A percentile compares a stretch with the other conserved stretches of the same genome.
Evolutionary conservation across 1,140 invertebrate species (phyloP).

Genomic region (Achatina immaculata): DNA sequence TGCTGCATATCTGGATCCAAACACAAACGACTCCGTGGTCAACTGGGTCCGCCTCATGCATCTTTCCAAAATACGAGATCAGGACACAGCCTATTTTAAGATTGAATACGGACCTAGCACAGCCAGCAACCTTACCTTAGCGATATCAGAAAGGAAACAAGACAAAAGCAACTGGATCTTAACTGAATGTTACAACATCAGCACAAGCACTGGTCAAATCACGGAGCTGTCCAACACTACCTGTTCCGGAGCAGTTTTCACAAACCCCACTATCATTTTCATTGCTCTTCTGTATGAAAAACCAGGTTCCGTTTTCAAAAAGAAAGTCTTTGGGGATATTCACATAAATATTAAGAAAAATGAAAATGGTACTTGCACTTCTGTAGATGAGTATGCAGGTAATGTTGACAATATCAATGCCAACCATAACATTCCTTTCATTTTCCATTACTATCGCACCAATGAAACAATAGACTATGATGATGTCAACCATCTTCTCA

Average conservation of each 20-base stretch:
- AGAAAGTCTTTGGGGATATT: slow-evolving; percentile 60
- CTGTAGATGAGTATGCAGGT: background rate
- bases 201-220: slow-evolving; percentile 35
- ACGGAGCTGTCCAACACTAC: slow-evolving; percentile 30
- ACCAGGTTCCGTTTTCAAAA: slow-evolving; percentile 46
- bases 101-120: background rate
- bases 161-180: slow-evolving; percentile 21
- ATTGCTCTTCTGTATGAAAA: slow-evolving; percentile 51
- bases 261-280: slow-evolving; percentile 28
- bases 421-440: slow-evolving; percentile 24
- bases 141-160: background rate
- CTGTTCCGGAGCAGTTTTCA: slow-evolving; percentile 22
- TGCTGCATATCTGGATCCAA: background rate
- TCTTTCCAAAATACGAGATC: slow-evolving; percentile 50
- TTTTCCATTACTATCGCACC: slow-evolving; percentile 52
- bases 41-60: slow-evolving; percentile 50
- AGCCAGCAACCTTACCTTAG: background rate
- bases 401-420: slow-evolving; percentile 12
- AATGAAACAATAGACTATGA: slow-evolving; percentile 27
- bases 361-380: background rate
- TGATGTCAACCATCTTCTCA: slow-evolving; percentile 45
- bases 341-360: slow-evolving; percentile 43
- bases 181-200: slow-evolving; percentile 49
- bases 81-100: background rate
- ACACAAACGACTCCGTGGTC: slow-evolving; percentile 28